phyloP scores from a whole-genome alignment of 2,113 vertebrate species.

The Prunella fulvescens region DNA sequence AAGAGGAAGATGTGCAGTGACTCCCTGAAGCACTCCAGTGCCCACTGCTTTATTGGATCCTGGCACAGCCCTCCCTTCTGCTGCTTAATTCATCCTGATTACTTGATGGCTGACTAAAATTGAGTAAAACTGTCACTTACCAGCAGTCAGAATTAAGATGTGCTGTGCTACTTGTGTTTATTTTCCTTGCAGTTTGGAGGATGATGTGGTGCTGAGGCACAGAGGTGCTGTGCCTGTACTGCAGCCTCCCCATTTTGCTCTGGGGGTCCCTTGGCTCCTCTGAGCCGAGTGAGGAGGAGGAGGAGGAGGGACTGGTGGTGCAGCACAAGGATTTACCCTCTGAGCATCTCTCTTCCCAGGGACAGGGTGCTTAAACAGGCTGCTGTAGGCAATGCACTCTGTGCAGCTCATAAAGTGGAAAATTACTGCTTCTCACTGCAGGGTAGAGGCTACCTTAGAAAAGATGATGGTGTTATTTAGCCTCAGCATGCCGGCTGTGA shows the following conservation, averaged over 20 bases:
- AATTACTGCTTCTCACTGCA: constrained; percentile 31
- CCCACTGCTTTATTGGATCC: background rate
- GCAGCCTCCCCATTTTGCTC: fast-evolving
- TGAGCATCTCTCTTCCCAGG: background rate
- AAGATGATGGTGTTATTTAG: background rate
- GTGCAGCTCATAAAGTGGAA: background rate
- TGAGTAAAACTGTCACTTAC: constrained; percentile 32
- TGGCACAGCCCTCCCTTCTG: background rate
- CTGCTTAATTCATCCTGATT: constrained; percentile 33
- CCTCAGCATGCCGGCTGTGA: background rate
- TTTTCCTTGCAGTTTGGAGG: background rate
- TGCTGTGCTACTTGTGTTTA: background rate
- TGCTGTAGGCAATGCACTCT: background rate
- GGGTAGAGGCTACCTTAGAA: constrained; percentile 1
- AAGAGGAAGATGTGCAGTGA: background rate
- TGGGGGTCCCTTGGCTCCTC: background rate
- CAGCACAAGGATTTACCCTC: background rate
- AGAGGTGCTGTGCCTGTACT: background rate
- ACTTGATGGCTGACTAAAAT: constrained; percentile 14
- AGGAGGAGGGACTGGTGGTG: background rate
- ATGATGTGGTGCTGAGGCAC: background rate
- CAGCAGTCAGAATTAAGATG: background rate
- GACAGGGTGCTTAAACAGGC: background rate
- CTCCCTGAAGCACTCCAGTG: background rate
- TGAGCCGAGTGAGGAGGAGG: fast-evolving